Base-by-base conservation (phyloP, 1,140 invertebrate species). In the Conus betulinus region DNA sequence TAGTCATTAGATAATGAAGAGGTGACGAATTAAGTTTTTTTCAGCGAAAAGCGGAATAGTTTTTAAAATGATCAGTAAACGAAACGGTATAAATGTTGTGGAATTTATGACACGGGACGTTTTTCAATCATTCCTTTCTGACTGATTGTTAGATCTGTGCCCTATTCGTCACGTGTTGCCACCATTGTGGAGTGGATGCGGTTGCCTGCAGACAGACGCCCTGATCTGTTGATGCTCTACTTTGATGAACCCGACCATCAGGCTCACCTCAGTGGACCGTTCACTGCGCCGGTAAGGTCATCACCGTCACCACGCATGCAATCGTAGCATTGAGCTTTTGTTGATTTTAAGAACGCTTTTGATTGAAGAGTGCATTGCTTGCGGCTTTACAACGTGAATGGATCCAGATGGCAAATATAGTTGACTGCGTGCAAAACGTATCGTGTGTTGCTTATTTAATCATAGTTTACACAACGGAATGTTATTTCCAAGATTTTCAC, bases 161-260 rank as follows among this genome's bases (percentile, higher is more conserved):
- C 90, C 10, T 92, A 76, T 79, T 90, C 90, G 60, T 82, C 87
- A 7, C 94, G 97, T 89, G 94, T 97, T n/a, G 96, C 97, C 89
- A 96, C 88, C 89, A 94, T 97, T 1, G 95, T 97, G 25, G 94
- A 96, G 2, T 98, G 97, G 97, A 96, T 98, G 60, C 88, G 71
- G 76, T 25, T 88, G 60, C 88, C 91, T 15, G 87, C 86, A 2
- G 85, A 89, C 51, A 60, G 89, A 4, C 85, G 92, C 57, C 97
- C 96, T 96, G 52, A 95, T 88, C 95, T 97, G 83, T 96, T 97
- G 4, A 96, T 97, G 91, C 85, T 97, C 23, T 98, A 98, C 91
- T 97, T 97, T 91, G 96, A 97, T 93, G 96, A 97, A 92, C 97
- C 97, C 5, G 97, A 98, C 94, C 94, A 95, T n/a, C 94, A 95